Evolutionary conservation across 2,797 vertebrate genomes (phyloP), one percentile per base, ranked within the genome.

Genomic region (Nannoperca obscura): DNA sequence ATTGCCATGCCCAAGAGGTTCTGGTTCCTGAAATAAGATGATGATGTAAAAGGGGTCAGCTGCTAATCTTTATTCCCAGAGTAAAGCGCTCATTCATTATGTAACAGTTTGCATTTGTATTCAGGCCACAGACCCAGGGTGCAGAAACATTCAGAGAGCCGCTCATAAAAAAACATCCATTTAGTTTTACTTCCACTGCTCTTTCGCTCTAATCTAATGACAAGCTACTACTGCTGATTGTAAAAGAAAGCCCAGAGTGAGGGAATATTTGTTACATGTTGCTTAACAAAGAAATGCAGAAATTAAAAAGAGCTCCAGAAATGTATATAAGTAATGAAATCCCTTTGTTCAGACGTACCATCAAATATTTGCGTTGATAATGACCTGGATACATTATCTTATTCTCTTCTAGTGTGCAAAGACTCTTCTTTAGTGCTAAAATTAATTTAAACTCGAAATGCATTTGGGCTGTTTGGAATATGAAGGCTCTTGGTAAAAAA

Each of bases 61-160:
- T 91, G 92, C 94, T 95, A 95, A 95, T 95, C 92, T 94, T 95
- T 92, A 93, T 94, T 95, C 90, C 91, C 92, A 14, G 79, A 93
- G 91, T 93, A 95, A 95, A 95, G 90, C 89, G 61, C 92, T 94
- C 94, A 95, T 95, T 95, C 92, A 96, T 96, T 95, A 95, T 96
- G 94, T 93, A 95, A 95, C 93, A 91, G 89, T 84, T 87, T 92
- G 89, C 92, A 93, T 95, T 95, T 95, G 93, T 92, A 95, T 95
- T 95, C 94, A 93, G 93, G 93, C 91, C 90, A 94, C 92, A 92
- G 90, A 92, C 80, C 81, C 81, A 71, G 85, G 85, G 89, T 89
- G 84, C 88, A 90, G 86, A 92, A 90, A 91, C 90, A 92, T 91
- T 87, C 87, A 85, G 78, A 89, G 78, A 92, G 86, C 75, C 80